Conservation (phyloP, 2,797 vertebrate genomes). For the Danio choprae region DNA sequence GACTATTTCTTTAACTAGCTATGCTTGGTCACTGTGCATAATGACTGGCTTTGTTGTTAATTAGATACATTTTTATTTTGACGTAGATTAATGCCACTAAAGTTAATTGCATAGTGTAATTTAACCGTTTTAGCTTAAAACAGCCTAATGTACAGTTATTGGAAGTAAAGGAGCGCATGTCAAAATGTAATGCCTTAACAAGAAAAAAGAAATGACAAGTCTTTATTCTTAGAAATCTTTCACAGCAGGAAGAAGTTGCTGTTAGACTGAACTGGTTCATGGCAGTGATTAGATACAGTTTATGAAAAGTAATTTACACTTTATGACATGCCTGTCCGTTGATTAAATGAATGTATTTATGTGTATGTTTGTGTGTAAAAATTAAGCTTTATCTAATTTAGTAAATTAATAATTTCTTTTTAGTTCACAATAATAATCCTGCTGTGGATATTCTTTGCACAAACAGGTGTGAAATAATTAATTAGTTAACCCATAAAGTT, state of each 20-base stretch:
- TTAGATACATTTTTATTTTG: background rate
- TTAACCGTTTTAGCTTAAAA: background rate
- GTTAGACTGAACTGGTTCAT: background rate
- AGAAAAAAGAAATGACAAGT: background rate
- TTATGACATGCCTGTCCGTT: background rate
- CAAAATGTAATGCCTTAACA: background rate
- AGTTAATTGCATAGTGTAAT: background rate
- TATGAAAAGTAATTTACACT: background rate
- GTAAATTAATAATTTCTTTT: background rate
- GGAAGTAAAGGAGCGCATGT: background rate
- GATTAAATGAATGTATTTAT: background rate
- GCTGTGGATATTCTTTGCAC: background rate
- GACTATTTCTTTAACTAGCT: background rate
- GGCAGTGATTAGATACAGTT: background rate
- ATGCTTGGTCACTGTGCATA: background rate
- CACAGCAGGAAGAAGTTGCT: background rate
- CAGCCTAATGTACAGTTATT: background rate
- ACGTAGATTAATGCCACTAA: background rate
- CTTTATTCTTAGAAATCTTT: background rate
- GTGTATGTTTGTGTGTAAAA: no score
- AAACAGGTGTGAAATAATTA: no score
- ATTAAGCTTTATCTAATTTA: background rate
- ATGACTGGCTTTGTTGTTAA: constrained; percentile 8
- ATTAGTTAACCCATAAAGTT: background rate
- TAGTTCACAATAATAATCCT: background rate